Evolutionary conservation across 2,888 invertebrate species (phyloP).

Genomic region (Herminia tarsipennalis): DNA sequence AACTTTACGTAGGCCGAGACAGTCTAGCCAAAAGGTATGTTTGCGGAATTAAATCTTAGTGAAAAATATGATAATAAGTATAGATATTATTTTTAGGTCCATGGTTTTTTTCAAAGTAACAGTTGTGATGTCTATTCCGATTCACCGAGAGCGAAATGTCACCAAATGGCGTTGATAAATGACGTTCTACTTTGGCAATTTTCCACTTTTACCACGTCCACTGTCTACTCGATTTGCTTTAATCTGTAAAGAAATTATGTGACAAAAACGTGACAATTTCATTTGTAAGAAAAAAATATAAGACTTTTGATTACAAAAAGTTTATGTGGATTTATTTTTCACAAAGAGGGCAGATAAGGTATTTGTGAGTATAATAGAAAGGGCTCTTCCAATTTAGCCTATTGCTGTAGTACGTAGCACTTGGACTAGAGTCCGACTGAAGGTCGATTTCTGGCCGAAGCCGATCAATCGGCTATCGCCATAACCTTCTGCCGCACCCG

Average conservation of each 20-base stretch:
- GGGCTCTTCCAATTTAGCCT: conserved; percentile 1
- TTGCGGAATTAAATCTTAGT: background rate
- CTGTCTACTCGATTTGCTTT: conserved; percentile 57
- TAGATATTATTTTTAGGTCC: too few species aligned
- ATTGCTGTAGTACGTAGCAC: too few species aligned
- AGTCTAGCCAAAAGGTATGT: too few species aligned
- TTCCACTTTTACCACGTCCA: conserved; percentile 62
- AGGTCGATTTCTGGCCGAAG: too few species aligned
- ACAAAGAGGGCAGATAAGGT: background rate
- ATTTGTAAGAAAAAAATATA: conserved; percentile 20
- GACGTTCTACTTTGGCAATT: conserved; percentile 66
- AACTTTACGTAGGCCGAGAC: too few species aligned
- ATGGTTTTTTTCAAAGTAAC: conserved; percentile 35
- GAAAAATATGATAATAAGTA: background rate
- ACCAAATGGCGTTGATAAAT: conserved; percentile 70
- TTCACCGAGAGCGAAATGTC: conserved; percentile 64
- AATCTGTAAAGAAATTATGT: conserved; percentile 56
- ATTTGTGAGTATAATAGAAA: background rate
- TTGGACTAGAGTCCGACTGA: too few species aligned
- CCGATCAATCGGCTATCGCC: too few species aligned
- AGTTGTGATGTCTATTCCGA: conserved; percentile 53
- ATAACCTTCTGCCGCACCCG: too few species aligned
- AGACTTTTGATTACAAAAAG: conserved; percentile 14
- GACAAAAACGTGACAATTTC: conserved; percentile 40
- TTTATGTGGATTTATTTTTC: conserved; percentile 18